Conservation (phyloP, 2,888 invertebrate genomes). For the Empis stercorea region DNA sequence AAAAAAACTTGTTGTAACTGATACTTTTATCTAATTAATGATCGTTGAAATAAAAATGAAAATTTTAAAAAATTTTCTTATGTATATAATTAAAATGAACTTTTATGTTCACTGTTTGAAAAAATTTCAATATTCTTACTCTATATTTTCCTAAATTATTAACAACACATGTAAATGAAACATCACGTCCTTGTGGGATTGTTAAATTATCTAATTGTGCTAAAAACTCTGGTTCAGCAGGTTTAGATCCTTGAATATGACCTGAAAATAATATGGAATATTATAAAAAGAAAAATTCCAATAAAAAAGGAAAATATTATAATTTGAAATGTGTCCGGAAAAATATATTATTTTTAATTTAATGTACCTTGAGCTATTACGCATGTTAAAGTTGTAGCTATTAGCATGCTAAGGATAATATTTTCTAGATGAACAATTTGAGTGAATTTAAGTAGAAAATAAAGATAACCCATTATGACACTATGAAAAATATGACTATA, state of each 20-base stretch:
- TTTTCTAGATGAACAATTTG: no score
- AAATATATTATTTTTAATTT: no score
- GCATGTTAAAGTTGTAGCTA: background rate
- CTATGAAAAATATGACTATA: no score
- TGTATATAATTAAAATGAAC: background rate
- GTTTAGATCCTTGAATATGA: conserved; percentile 51
- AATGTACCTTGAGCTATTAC: background rate
- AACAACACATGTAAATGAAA: conserved; percentile 81
- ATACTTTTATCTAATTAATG: no score
- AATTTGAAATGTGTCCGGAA: no score
- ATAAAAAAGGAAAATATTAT: no score
- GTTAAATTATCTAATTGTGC: conserved; percentile 76
- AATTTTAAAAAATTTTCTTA: background rate
- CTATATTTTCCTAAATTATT: conserved; percentile 78
- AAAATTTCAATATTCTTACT: conserved; percentile 41
- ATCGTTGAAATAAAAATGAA: background rate
- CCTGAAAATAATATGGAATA: no score
- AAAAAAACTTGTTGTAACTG: no score
- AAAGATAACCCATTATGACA: no score
- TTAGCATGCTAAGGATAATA: no score
- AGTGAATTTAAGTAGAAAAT: no score
- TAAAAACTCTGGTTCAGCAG: conserved; percentile 67
- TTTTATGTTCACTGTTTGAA: background rate
- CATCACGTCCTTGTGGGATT: conserved; percentile 75
- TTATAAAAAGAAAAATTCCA: no score